Evolutionary conservation across 2,888 invertebrate species (phyloP), one percentile per base, ranked within the genome.

Genomic region (Caenorhabditis sp.): DNA sequence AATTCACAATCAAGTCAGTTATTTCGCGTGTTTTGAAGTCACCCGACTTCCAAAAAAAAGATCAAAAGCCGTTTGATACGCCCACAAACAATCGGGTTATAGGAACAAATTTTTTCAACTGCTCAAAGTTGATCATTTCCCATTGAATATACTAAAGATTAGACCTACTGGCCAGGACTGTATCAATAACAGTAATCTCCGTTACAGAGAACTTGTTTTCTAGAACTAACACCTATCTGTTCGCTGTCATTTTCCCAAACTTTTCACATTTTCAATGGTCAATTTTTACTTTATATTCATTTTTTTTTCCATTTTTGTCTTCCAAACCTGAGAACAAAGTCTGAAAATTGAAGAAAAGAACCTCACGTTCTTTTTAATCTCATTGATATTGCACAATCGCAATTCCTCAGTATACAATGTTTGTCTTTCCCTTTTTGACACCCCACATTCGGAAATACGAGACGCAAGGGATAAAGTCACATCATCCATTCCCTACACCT

Each of bases 401-500:
- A 44, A 44, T 47, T 47, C n/a, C 47, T 47, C 47, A 47, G 47
- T 47, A 47, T 38, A 38, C 54, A 68, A 68, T 68, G 70, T 56
- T 70, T 59, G 56, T 24, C 38, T 49, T 47, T 24, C 24, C n/a
- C n/a, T 47, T 26, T 54, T 59, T 59, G 31, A 59, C 47, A 49
- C 44, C 49, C 70, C 58, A 28, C 56, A 26, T 58, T 44, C 28
- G 24, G 72, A 59, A 72, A 72, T 58, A 72, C 58, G 72, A 59
- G 59, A 47, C 19, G 47, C 12, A 19, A 47, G n/a, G 59, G 41
- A 72, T 58, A 59, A 72, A 59, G 72, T 47, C 49, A 22, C 58
- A 70, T 70, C 70, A 68, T 68, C 19, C 64, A 66, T 28, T 14
- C 28, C 54, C 68, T n/a, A n/a, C n/a, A 68, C 38, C 54, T 54